These are phyloP conservation scores for Sardinella longiceps DNA, from an alignment of 2,797 vertebrate genomes.

Conservation along the genomic window DNA sequence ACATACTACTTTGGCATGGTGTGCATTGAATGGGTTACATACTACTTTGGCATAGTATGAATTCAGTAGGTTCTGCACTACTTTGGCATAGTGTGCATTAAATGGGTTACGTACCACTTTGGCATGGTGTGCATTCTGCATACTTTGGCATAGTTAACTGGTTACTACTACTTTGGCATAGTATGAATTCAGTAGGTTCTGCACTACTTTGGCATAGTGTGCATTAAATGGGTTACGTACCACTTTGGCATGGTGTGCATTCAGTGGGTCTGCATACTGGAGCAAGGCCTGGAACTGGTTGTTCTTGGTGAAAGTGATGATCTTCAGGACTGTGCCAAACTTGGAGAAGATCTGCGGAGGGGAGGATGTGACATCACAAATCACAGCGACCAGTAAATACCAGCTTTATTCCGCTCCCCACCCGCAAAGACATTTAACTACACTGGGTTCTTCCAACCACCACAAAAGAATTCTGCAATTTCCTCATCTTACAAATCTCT, in stretches of 20 bases:
- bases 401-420: no score
- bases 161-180: no score
- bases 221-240: constrained; percentile 76
- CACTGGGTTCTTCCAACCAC: no score
- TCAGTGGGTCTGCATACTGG: constrained; percentile 77
- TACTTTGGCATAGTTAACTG: no score
- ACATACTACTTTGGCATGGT: constrained; percentile 82
- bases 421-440: no score
- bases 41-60: constrained; percentile 83
- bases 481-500: neutral
- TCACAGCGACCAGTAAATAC: neutral
- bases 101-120: no score
- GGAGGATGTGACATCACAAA: neutral
- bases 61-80: constrained; percentile 71
- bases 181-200: constrained; percentile 74
- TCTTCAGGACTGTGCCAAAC: constrained; percentile 83
- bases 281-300: constrained; percentile 83
- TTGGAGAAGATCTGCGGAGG: constrained; percentile 80
- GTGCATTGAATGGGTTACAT: constrained; percentile 75
- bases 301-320: constrained; percentile 83
- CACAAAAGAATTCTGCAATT: neutral
- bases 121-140: constrained; percentile 80
- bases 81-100: constrained; percentile 79
- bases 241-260: constrained; percentile 82
- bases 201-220: constrained; percentile 79